Evolutionary conservation across 2,888 invertebrate genomes (phyloP), one percentile per base, ranked within the genome.

Genomic region (Hololepta plana): DNA sequence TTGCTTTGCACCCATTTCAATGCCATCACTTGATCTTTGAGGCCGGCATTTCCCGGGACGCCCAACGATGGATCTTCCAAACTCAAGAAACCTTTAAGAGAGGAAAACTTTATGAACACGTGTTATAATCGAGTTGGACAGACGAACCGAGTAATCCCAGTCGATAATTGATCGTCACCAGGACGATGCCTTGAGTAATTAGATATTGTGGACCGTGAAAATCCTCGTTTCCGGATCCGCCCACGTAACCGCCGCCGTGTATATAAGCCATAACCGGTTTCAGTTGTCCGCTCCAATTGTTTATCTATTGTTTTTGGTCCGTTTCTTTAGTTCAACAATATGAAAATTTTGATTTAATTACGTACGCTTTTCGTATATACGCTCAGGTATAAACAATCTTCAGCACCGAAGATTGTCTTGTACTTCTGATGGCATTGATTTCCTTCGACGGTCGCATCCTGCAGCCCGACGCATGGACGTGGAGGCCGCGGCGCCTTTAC

Each of bases 221-320:
- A n/a, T n/a, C n/a, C n/a, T 45, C 32, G 6, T 41, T 31, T 28
- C 59, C 58, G 17, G 51, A 34, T 20, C 43, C 43, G 22, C 34
- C 37, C 13, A 44, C 28, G 38, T 51, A 62, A 13, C 42, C 45
- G 33, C 44, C 59, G 24, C 56, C 48, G 29, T 60, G 59, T 26
- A 62, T 53, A 55, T 58, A 62, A 32, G 63, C 58, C 58, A 63
- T 58, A 2, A 63, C 62, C 13, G 64, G 60, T 34, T 57, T 46
- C 1, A 46, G 40, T 4, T 55, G 47, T 17, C 46, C 4, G 4
- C n/a, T 12, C n/a, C 4, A 20, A 8, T 11, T 20, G 17, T 12
- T 8, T 8, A 10, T 5, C 8, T 5, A 8, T 5, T 20, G 11
- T 20, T 4, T 8, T 20, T 20, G 11, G 21, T 8, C 7, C 8